Conservation (phyloP, 2,888 invertebrate species). For the Phyllotreta cruciferae region DNA sequence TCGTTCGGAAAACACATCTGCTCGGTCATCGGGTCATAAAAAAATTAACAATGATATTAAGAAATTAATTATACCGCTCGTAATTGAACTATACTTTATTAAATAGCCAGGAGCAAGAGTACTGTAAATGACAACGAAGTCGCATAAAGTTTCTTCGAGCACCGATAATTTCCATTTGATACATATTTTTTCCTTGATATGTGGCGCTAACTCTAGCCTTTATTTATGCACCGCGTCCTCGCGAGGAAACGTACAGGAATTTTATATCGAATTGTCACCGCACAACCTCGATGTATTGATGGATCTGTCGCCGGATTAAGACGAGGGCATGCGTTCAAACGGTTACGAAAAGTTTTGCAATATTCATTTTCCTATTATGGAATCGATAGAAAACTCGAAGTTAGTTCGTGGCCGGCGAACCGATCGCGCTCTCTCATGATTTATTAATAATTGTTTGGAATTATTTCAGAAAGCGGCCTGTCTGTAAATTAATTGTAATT, state of each 20-base stretch:
- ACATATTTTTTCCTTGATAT: constrained; percentile 7
- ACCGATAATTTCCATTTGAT: neutral
- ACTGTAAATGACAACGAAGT: neutral
- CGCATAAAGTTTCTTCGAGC: neutral
- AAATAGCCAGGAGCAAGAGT: neutral
- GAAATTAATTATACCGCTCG: constrained; percentile 31
- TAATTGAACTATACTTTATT: neutral
- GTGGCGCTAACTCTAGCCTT: constrained; percentile 23
- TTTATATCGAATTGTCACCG: constrained; percentile 16
- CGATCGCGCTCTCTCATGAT: constrained; percentile 36
- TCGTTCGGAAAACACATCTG: constrained; percentile 37
- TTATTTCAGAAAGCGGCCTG: constrained; percentile 39
- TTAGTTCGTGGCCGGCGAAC: constrained; percentile 32
- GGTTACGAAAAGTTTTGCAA: constrained; percentile 37
- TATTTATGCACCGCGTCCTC: constrained; percentile 20
- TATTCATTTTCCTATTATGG: constrained; percentile 42
- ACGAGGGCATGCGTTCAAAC: constrained; percentile 39
- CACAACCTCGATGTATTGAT: constrained; percentile 38
- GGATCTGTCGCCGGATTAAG: constrained; percentile 37
- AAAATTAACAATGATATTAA: constrained; percentile 37
- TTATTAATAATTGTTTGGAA: constrained; percentile 44
- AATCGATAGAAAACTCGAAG: constrained; percentile 37
- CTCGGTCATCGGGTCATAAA: constrained; percentile 37
- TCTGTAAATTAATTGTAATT: constrained; percentile 44
- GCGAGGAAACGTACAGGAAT: constrained; percentile 16